phyloP scores from a whole-genome alignment of 2,888 invertebrate species.

The Apoderus coryli region DNA sequence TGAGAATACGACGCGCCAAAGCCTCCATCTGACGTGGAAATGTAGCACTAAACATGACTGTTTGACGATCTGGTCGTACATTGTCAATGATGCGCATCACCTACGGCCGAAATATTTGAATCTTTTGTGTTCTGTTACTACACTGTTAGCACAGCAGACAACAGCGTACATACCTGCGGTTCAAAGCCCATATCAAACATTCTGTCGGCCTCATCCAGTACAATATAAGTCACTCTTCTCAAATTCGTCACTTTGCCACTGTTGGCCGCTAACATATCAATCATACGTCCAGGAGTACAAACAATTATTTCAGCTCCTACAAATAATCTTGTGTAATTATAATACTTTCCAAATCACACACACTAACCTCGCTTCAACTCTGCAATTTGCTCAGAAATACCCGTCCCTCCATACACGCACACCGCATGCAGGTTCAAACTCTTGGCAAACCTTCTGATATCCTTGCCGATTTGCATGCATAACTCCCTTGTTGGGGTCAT shows the following conservation, averaged over 20 bases:
- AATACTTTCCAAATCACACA: slow-evolving; percentile 24
- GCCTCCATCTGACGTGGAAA: slow-evolving; percentile 99
- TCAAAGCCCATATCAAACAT: slow-evolving; percentile 99
- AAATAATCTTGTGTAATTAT: slow-evolving; percentile 3
- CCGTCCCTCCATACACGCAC: slow-evolving; percentile 98
- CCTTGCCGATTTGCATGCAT: slow-evolving; percentile 96
- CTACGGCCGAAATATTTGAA: slow-evolving; percentile 32
- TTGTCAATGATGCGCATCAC: slow-evolving; percentile 92
- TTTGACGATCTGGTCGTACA: slow-evolving; percentile 91
- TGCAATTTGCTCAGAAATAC: slow-evolving; percentile 85
- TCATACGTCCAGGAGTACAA: slow-evolving; percentile 98
- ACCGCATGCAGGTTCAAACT: slow-evolving; percentile 74
- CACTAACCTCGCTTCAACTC: slow-evolving; percentile 74
- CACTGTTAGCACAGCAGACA: too few relatives aligned
- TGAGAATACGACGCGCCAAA: slow-evolving; percentile 80
- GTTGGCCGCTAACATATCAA: slow-evolving; percentile 98
- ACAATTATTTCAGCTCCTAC: slow-evolving; percentile 83
- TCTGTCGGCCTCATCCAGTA: slow-evolving; percentile 95
- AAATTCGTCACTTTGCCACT: slow-evolving; percentile 95
- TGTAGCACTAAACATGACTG: slow-evolving; percentile 98
- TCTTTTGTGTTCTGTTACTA: too few relatives aligned
- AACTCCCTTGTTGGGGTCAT: slow-evolving; percentile 97
- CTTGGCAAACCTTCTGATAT: slow-evolving; percentile 90
- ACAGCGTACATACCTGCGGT: slow-evolving; percentile 67
- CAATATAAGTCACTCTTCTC: slow-evolving; percentile 91